Conservation (phyloP, 2,797 vertebrate genomes). For the Peromyscus nudipes region DNA sequence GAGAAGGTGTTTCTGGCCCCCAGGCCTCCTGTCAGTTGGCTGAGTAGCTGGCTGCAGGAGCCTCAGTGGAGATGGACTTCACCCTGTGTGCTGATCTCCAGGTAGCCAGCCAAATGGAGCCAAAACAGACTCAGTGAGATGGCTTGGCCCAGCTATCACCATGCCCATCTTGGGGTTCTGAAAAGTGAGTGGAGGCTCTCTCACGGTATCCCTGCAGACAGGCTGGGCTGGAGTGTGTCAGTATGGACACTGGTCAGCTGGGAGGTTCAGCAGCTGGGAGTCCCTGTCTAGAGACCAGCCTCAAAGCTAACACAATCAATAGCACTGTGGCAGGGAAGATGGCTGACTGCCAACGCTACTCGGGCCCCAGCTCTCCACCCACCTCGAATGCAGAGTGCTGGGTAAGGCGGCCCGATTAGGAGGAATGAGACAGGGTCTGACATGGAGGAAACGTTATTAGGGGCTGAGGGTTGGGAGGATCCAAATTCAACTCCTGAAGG, state of each 20-base stretch:
- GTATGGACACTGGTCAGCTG: constrained; percentile 82
- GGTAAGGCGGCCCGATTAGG: not conserved
- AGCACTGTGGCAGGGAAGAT: not conserved
- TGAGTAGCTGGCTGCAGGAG: not conserved
- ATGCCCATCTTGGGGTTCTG: not conserved
- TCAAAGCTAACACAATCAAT: constrained; percentile 84
- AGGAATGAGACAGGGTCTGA: not conserved
- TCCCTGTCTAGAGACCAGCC: constrained; percentile 85
- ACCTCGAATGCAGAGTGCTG: not conserved
- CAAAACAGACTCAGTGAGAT: not conserved
- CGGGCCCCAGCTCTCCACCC: not conserved
- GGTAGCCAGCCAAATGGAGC: not conserved
- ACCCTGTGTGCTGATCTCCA: not conserved
- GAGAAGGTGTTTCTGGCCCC: not conserved
- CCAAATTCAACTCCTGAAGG: not conserved
- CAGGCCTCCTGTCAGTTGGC: not conserved
- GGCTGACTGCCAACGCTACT: not conserved
- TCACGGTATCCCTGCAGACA: not conserved
- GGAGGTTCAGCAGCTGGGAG: constrained; percentile 75
- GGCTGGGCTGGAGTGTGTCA: constrained; percentile 60
- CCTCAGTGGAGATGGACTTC: not conserved
- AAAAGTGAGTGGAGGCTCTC: not conserved
- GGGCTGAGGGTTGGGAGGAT: not conserved
- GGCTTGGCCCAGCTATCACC: not conserved
- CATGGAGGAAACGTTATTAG: not conserved